A percentile compares a stretch with the other conserved stretches of the same genome.
phyloP scores from a whole-genome alignment of 2,113 vertebrate species.

The Dasyurus viverrinus region DNA sequence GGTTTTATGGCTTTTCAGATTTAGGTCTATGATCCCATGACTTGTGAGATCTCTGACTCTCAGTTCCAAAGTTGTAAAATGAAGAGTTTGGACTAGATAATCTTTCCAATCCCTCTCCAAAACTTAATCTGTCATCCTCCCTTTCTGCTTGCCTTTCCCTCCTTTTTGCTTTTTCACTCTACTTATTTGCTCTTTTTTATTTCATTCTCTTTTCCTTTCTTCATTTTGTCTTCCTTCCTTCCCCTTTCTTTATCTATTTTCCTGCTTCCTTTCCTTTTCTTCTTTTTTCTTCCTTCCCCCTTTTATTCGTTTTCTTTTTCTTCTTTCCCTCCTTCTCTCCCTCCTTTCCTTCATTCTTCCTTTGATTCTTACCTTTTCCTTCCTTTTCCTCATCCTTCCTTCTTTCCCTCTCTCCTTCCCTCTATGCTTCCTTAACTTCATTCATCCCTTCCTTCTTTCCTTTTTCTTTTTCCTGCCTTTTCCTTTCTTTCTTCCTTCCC shows the following conservation, averaged over 20 bases:
- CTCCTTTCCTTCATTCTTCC: neutral
- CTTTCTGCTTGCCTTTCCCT: neutral
- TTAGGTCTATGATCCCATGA: neutral
- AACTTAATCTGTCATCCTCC: too few species aligned
- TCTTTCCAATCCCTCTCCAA: neutral
- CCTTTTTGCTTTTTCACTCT: too few species aligned
- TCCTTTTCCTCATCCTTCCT: neutral
- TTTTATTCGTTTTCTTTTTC: too few species aligned
- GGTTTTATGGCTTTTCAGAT: neutral
- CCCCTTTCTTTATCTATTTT: neutral
- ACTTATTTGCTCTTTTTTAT: rapidly evolving
- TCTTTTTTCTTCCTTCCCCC: neutral
- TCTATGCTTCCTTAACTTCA: neutral
- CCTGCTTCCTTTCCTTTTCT: too few species aligned
- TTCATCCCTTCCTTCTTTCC: too few species aligned
- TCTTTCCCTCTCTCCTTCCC: neutral
- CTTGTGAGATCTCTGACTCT: neutral
- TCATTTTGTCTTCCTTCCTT: neutral
- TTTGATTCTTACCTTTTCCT: neutral
- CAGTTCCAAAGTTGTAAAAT: neutral
- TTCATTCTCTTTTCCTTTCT: too few species aligned
- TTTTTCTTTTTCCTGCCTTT: neutral
- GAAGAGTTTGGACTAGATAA: neutral
- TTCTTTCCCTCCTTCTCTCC: neutral
- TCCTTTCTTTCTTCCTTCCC: too few species aligned